Conservation (phyloP, 2,888 invertebrate genomes). For the Tricholauxania praeusta region DNA sequence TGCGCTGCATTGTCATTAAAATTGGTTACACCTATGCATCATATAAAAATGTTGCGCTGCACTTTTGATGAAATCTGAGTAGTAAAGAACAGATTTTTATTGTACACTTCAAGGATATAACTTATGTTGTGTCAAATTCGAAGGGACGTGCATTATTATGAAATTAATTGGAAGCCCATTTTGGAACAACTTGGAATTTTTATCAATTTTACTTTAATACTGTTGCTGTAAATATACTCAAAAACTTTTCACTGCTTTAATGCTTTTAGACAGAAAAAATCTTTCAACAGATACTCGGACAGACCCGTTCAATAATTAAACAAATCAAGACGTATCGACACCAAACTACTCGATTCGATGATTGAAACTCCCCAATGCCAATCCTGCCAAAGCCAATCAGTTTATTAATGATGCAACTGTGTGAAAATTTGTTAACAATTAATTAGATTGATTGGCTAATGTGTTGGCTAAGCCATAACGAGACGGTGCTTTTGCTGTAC, state of each 20-base stretch:
- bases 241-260: too few relatives aligned
- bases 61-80: too few relatives aligned
- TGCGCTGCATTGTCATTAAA: constrained; percentile 49
- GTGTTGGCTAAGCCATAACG: constrained; percentile 12
- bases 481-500: constrained; percentile 5
- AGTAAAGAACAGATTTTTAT: too few relatives aligned
- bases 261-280: neutral
- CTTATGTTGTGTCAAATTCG: too few relatives aligned
- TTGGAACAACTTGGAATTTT: too few relatives aligned
- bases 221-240: too few relatives aligned
- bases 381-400: constrained; percentile 21
- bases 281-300: neutral
- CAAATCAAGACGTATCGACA: neutral
- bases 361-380: neutral
- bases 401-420: constrained; percentile 44
- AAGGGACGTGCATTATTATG: too few relatives aligned
- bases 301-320: neutral
- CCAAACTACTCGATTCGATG: neutral
- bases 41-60: neutral
- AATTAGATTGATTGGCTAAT: constrained; percentile 51
- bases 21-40: constrained; percentile 42
- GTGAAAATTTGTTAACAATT: constrained; percentile 55
- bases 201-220: too few relatives aligned
- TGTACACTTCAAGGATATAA: too few relatives aligned
- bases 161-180: too few relatives aligned